Percentiles rank a stretch among this genome's conserved stretches.
These are phyloP conservation scores for Rhabditoides inermis DNA, from an alignment of 2,888 invertebrate species.

Conservation along the genomic window DNA sequence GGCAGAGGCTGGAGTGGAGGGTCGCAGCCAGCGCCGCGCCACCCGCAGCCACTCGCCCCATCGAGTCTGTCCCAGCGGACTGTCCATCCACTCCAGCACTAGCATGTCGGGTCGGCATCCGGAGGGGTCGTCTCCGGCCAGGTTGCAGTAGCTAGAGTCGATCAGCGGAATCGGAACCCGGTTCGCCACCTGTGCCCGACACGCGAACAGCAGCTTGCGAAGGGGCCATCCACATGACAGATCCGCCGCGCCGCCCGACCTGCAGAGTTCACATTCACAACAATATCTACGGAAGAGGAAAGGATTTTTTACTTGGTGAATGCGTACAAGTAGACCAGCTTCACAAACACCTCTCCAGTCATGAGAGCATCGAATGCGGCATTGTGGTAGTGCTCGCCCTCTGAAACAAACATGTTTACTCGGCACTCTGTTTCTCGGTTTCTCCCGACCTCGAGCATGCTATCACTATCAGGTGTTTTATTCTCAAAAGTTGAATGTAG, in stretches of 20 bases:
- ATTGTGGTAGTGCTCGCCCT: conserved; percentile 14
- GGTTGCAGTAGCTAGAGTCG: conserved; percentile 12
- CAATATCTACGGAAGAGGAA: background rate
- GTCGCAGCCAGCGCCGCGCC: too few relatives aligned
- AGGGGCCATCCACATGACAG: conserved; percentile 11
- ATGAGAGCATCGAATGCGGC: conserved; percentile 16
- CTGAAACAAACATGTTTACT: background rate
- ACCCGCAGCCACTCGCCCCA: too few relatives aligned
- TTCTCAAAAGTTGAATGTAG: too few relatives aligned
- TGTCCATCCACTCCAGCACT: too few relatives aligned
- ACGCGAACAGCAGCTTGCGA: conserved; percentile 11
- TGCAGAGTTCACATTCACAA: background rate
- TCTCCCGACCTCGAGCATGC: too few relatives aligned
- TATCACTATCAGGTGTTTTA: too few relatives aligned
- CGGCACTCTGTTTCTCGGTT: too few relatives aligned
- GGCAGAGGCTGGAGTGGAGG: too few relatives aligned
- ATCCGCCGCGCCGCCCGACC: conserved; percentile 5
- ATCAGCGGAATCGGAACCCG: conserved; percentile 15
- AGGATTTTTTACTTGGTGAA: conserved; percentile 5
- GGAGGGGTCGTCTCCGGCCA: conserved; percentile 11
- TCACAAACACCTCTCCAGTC: conserved; percentile 15
- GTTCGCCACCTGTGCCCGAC: conserved; percentile 7
- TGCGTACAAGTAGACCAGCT: conserved; percentile 8
- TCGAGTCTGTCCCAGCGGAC: too few relatives aligned
- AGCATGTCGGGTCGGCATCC: conserved; percentile 11